Evolutionary conservation across 2,113 vertebrate species (phyloP), one percentile per base, ranked within the genome.

Genomic region (Saguinus imperator): DNA sequence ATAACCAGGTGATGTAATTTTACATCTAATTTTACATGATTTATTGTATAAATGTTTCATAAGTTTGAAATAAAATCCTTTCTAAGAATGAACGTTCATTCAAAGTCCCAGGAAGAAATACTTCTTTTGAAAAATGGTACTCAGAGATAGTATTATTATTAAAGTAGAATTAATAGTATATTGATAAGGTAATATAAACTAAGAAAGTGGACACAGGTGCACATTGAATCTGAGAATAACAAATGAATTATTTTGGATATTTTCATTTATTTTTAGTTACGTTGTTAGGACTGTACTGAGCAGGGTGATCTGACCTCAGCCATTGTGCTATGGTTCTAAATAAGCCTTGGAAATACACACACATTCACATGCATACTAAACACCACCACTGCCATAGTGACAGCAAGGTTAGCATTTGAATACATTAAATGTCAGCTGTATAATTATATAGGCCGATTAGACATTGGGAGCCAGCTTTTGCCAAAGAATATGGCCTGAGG

Each of bases 1-100:
- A 96, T 88, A 98, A 83, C 95, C 77, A 96, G 97, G 95, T 98
- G 98, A 98, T 98, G 98, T 98, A 97, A 98, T 98, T 99, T 98
- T 97, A 98, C 88, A 98, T 98, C 97, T 97, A 98, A 98, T 43
- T 43, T 43, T 95, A 94, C 81, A 97, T 98, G 97, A 98, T 98
- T 98, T 98, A 98, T 98, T 97, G 37, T 98, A 97, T 98, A 98
- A 98, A 98, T 98, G 98, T 98, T 98, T 98, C 85, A 96, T 94
- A 97, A 91, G 91, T 98, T 98, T 96, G 95, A 98, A 98, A 97
- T 89, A 92, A 97, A 98, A 95, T 97, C 96, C 94, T 97, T 98
- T 97, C 75, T 98, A 98, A 98, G 98, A 93, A 76, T 1, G 0
- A 84, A 25, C 95, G 76, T 88, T 91, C 96, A 94, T 7, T 55